These are phyloP conservation scores for Cyanoramphus novaezelandiae DNA, from an alignment of 2,113 vertebrate genomes.

Conservation along the genomic window DNA sequence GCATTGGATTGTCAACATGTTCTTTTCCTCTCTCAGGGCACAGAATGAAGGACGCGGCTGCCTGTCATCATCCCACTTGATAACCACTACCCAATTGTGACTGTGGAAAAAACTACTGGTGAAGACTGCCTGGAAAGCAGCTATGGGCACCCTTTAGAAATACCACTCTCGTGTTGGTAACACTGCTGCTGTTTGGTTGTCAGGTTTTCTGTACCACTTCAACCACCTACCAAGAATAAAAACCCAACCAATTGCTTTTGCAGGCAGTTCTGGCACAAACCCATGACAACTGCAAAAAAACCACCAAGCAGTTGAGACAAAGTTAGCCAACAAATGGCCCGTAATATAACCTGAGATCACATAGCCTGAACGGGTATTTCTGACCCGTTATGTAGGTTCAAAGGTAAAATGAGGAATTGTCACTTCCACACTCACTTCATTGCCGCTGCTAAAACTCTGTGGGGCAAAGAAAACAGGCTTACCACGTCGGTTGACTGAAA, in stretches of 20 bases:
- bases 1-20: accelerated
- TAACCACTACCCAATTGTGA: neutral
- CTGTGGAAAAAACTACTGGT: neutral
- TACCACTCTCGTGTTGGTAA: accelerated
- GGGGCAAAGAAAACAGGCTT: neutral
- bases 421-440: neutral
- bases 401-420: neutral
- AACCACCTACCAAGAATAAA: neutral
- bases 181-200: accelerated
- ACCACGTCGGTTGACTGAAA: accelerated
- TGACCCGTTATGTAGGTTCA: accelerated
- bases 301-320: neutral
- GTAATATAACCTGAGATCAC: neutral
- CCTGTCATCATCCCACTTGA: neutral
- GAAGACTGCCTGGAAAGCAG: neutral
- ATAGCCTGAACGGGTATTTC: neutral
- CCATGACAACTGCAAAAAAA: neutral
- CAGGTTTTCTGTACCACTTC: neutral
- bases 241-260: neutral
- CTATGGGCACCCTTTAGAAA: neutral
- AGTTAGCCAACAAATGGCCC: neutral
- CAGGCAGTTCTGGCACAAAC: neutral
- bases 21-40: neutral
- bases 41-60: accelerated
- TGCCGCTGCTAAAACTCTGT: neutral